Evolutionary conservation across 2,797 vertebrate genomes (phyloP).

Genomic region (Harpagifer antarcticus): DNA sequence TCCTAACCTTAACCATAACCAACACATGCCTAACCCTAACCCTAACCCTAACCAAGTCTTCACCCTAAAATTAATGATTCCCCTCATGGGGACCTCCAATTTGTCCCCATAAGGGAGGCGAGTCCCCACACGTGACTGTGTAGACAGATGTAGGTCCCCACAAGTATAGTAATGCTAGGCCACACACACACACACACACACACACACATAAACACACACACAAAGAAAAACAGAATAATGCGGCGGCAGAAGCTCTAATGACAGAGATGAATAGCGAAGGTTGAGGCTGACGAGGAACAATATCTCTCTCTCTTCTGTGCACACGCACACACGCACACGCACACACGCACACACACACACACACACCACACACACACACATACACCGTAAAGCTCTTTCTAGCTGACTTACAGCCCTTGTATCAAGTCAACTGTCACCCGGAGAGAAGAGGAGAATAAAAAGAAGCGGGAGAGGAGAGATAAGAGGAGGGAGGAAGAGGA

Average conservation of each 20-base stretch:
- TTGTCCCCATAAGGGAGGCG: too few species aligned
- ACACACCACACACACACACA: conserved; percentile 16
- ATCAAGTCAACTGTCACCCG: conserved; percentile 66
- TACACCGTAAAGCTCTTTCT: conserved; percentile 53
- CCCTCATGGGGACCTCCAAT: too few species aligned
- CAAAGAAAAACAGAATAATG: conserved; percentile 44
- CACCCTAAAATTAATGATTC: too few species aligned
- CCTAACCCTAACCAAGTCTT: too few species aligned
- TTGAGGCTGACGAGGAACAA: conserved; percentile 38
- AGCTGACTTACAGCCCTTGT: conserved; percentile 55
- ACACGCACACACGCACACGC: conserved; percentile 12
- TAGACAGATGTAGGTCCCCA: too few species aligned
- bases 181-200: conserved; percentile 14
- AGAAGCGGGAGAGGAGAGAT: conserved; percentile 10
- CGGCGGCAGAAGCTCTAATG: conserved; percentile 36
- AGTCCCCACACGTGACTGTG: too few species aligned
- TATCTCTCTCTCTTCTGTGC: conserved; percentile 26
- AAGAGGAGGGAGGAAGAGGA: background rate
- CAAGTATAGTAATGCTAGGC: too few species aligned
- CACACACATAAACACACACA: conserved; percentile 7
- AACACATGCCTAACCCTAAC: too few species aligned
- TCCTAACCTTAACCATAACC: too few species aligned
- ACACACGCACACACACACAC: background rate
- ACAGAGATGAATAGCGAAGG: conserved; percentile 57
- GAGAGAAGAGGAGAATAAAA: conserved; percentile 26